Evolutionary conservation across 1,140 invertebrate species (phyloP).

Genomic region (Drosophila sproati): DNA sequence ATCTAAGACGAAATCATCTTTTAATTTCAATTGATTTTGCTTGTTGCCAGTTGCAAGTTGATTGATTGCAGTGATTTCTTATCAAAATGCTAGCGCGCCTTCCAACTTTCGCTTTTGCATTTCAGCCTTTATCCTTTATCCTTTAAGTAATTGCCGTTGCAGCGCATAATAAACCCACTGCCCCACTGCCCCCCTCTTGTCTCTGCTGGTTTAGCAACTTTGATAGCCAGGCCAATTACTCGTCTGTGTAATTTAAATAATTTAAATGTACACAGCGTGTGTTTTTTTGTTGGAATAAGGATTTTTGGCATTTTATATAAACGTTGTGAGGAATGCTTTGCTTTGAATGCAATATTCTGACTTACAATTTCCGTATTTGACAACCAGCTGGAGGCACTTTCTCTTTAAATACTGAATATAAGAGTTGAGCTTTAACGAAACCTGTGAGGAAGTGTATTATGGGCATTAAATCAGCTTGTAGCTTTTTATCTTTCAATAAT

Average conservation of each 20-base stretch:
- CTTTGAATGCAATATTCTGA: too few relatives aligned
- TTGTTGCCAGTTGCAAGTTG: slow-evolving; percentile 76
- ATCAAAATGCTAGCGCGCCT: slow-evolving; percentile 67
- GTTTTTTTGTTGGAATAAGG: not conserved
- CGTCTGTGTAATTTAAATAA: slow-evolving; percentile 74
- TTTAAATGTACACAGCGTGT: slow-evolving; percentile 44
- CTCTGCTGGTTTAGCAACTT: not conserved
- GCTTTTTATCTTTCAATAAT: too few relatives aligned
- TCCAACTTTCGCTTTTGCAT: slow-evolving; percentile 43
- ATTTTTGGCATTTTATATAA: too few relatives aligned
- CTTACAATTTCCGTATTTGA: too few relatives aligned
- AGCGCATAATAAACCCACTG: not conserved
- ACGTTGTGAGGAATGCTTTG: too few relatives aligned
- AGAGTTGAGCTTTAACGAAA: too few relatives aligned
- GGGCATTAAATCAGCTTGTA: too few relatives aligned
- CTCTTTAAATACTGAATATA: too few relatives aligned
- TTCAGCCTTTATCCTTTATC: slow-evolving; percentile 51
- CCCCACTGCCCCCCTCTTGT: not conserved
- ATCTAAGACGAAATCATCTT: slow-evolving; percentile 66
- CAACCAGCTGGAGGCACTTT: too few relatives aligned
- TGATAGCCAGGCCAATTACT: slow-evolving; percentile 59
- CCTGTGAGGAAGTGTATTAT: too few relatives aligned
- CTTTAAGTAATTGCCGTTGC: slow-evolving; percentile 74
- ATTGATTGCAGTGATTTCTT: slow-evolving; percentile 80
- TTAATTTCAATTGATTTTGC: slow-evolving; percentile 83